Evolutionary conservation across 2,797 vertebrate species (phyloP), one percentile per base, ranked within the genome.

Genomic region (Octomys mimax): DNA sequence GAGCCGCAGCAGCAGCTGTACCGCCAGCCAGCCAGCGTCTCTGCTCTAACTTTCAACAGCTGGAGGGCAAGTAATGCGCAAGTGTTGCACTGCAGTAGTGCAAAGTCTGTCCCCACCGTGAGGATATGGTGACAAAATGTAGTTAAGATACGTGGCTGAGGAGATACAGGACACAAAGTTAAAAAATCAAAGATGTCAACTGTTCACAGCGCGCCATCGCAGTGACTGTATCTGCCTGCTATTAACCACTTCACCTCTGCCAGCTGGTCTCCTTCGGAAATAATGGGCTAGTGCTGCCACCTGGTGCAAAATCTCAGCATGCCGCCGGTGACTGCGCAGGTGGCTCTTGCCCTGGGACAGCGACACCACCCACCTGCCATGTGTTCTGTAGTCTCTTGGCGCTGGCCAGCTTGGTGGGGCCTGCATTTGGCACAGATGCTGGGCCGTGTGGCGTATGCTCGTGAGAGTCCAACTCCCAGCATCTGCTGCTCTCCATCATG

Each of bases 21-120:
- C 46, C 46, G 8, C n/a, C n/a, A n/a, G n/a, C n/a, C n/a, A n/a
- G n/a, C n/a, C 98, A 98, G 97, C 0, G 96, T 96, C 97, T 98
- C 97, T 96, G 98, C 98, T 98, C 98, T 98, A 97, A 95, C 91
- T 97, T 98, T 94, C 96, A 98, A 98, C 97, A 99, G 98, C 97
- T 97, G 98, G 98, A 98, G 97, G 98, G 98, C 98, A 98, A 98
- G 99, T 99, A 99, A 99, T 99, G 99, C 99, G 99, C 99, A 99
- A 98, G 98, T 98, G 98, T 98, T 98, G 98, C 99, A 99, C 98
- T 88, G 98, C 97, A 97, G 79, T 99, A 99, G 99, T 99, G 99
- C 99, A 99, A 98, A 98, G 98, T 99, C 98, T 98, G 99, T 98
- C 98, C 98, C 98, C 98, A 98, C 98, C 98, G 97, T 98, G 96